phyloP scores from a whole-genome alignment of 2,888 invertebrate genomes.

The Sialis fuliginosa region DNA sequence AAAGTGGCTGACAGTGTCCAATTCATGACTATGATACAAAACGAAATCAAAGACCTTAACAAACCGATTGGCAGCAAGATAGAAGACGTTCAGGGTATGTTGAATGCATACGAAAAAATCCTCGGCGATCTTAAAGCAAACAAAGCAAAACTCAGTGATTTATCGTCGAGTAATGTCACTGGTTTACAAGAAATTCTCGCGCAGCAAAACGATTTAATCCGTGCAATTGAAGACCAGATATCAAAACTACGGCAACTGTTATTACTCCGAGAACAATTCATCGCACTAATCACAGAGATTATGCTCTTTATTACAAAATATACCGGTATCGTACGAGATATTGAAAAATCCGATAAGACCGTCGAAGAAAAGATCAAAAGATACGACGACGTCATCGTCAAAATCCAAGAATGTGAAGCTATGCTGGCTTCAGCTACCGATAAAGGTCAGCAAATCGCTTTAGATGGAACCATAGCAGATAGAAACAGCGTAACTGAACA shows the following conservation, averaged over 20 bases:
- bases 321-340: conserved; percentile 66
- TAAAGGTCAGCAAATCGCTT: conserved; percentile 83
- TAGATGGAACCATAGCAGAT: conserved; percentile 75
- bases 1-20: conserved; percentile 63
- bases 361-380: conserved; percentile 75
- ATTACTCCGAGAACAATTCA: conserved; percentile 72
- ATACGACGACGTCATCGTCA: conserved; percentile 69
- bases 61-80: conserved; percentile 75
- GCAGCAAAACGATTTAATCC: conserved; percentile 74
- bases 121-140: conserved; percentile 60
- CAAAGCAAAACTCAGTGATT: conserved; percentile 56
- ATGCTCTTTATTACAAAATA: conserved; percentile 75
- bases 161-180: conserved; percentile 58
- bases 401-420: conserved; percentile 83
- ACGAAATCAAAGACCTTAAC: conserved; percentile 62
- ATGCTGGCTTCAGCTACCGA: conserved; percentile 72
- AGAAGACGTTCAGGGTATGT: conserved; percentile 74
- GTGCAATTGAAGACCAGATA: conserved; percentile 71
- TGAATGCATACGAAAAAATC: conserved; percentile 61
- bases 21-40: conserved; percentile 67
- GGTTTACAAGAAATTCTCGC: conserved; percentile 62
- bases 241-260: conserved; percentile 62
- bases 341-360: conserved; percentile 66
- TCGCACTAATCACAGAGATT: conserved; percentile 71
- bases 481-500: conserved; percentile 77